These are phyloP conservation scores for Rhabditophanes sp. DNA, from an alignment of 2,888 invertebrate genomes.

Conservation along the genomic window DNA sequence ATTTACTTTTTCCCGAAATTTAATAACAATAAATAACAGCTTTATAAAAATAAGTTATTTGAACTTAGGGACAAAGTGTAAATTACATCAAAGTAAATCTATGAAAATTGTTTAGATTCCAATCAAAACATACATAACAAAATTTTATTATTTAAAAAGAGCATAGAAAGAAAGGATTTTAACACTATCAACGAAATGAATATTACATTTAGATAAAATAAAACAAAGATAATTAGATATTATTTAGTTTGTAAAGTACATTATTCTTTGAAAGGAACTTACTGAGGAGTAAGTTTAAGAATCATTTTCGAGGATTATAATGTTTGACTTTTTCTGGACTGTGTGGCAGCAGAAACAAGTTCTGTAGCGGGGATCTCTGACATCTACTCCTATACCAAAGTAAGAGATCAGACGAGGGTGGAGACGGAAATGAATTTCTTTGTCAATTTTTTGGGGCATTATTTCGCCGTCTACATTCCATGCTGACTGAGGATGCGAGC, in stretches of 20 bases:
- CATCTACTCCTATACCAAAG: conserved; percentile 36
- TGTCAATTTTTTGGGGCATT: conserved; percentile 32
- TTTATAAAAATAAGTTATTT: too few species aligned
- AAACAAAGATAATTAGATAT: not conserved
- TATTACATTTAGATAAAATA: not conserved
- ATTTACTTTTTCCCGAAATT: too few species aligned
- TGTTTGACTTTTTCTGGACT: conserved; percentile 11
- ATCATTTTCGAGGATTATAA: conserved; percentile 7
- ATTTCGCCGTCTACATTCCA: conserved; percentile 41
- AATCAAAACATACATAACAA: conserved; percentile 2
- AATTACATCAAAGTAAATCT: not conserved
- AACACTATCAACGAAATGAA: conserved; percentile 1
- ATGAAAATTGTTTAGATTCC: not conserved
- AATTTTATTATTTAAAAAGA: conserved; percentile 1
- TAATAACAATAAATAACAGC: too few species aligned
- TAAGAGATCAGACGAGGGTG: conserved; percentile 38
- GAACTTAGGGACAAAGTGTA: not conserved
- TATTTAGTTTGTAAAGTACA: too few species aligned
- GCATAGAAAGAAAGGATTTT: too few species aligned
- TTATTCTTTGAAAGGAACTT: too few species aligned
- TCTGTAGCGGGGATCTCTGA: conserved; percentile 29
- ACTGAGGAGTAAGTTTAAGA: not conserved
- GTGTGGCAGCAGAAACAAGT: conserved; percentile 14
- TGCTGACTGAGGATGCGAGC: too few species aligned
- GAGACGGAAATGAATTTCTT: conserved; percentile 28